Evolutionary conservation across 2,888 invertebrate species (phyloP), one percentile per base, ranked within the genome.

Genomic region (Drosophila anomelani): DNA sequence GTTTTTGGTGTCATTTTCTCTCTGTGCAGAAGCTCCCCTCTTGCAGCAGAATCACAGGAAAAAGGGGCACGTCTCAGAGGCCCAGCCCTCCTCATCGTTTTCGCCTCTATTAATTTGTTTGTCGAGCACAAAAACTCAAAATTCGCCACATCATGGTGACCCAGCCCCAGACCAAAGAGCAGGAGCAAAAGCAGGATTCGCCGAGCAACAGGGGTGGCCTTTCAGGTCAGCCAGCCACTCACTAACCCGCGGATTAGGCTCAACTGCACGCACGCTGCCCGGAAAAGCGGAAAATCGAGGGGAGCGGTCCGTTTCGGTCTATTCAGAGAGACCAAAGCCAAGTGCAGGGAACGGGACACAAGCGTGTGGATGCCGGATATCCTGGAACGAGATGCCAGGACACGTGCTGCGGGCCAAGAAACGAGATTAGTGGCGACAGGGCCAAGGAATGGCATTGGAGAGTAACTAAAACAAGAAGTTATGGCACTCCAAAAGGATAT

Each of bases 201-300:
- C n/a, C 12, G 41, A 73, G 72, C 72, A 73, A 75, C 72, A 75
- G 75, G 76, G 67, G 57, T 74, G 39, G 55, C 76, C 55, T 57
- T 61, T 53, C 26, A 43, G 54, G 58, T 39, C 34, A 38, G 51
- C 20, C 41, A 58, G 58, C 68, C 66, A 69, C 51, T 53, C 51
- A 77, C 89, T 89, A 85, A 85, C 89, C 81, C 89, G 81, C 85
- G 89, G 85, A 85, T 85, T 85, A 85, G 84, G 70, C 75, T 54
- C 75, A 85, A 85, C 74, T 85, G 89, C 85, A 85, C 85, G 85
- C 89, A 85, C 46, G 46, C 85, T 79, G 67, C 60, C 77, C 71
- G 81, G 81, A 85, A 51, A 64, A 34, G 41, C 41, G 41, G 26
- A 64, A 64, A 51, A 51, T 20, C 43, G 36, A 53, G 67, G 78